A percentile compares a stretch with the other conserved stretches of the same genome.
phyloP scores from a whole-genome alignment of 2,888 invertebrate genomes.

The Trichopria drosophilae region DNA sequence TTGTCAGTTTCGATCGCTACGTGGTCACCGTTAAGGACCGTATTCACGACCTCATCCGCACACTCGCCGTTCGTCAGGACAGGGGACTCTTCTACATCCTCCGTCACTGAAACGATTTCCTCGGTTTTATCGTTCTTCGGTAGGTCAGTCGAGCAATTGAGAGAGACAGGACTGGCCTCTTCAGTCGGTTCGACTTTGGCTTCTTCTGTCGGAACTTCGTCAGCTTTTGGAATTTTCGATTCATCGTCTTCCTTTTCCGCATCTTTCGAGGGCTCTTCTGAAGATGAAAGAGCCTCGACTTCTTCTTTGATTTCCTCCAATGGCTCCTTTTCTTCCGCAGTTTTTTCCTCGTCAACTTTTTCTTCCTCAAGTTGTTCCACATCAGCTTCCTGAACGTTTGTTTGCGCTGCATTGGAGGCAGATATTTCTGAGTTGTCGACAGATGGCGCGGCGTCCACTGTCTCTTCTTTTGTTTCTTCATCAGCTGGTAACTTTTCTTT shows the following conservation, averaged over 20 bases:
- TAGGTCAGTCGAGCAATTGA: constrained; percentile 55
- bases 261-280: constrained; percentile 26
- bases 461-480: constrained; percentile 33
- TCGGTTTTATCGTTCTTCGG: constrained; percentile 43
- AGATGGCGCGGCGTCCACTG: constrained; percentile 13
- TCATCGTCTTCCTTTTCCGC: constrained; percentile 38
- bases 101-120: constrained; percentile 39
- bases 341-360: constrained; percentile 24
- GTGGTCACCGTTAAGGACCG: constrained; percentile 52
- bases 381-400: constrained; percentile 24
- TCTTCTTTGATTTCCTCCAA: constrained; percentile 22
- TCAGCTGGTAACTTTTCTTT: neutral
- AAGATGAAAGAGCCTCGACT: constrained; percentile 5
- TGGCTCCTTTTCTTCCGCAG: constrained; percentile 16
- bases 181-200: constrained; percentile 22
- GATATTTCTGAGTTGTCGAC: neutral
- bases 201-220: constrained; percentile 16
- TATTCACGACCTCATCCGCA: constrained; percentile 48
- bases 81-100: constrained; percentile 41
- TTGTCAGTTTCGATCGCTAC: constrained; percentile 47
- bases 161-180: constrained; percentile 26
- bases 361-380: constrained; percentile 33
- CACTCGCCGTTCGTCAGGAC: constrained; percentile 50
- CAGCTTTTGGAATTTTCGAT: constrained; percentile 40
- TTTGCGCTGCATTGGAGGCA: constrained; percentile 19